Evolutionary conservation across 2,888 invertebrate genomes (phyloP).

Genomic region (Elegia similella): DNA sequence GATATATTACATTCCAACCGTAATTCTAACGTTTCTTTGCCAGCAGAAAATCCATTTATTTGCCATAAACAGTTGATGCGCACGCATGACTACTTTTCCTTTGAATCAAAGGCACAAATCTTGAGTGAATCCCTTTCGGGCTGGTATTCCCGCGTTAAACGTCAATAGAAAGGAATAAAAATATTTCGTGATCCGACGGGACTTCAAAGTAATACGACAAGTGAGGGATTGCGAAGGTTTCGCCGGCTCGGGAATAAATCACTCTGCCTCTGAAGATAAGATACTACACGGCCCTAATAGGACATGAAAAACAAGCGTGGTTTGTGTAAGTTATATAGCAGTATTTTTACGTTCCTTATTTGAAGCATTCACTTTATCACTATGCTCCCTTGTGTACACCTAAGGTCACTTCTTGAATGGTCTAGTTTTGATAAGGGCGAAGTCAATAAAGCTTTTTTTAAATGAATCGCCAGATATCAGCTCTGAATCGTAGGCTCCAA

Average conservation of each 20-base stretch:
- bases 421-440: too few species aligned
- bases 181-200: not conserved
- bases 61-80: not conserved
- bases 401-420: too few species aligned
- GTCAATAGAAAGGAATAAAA: constrained; percentile 11
- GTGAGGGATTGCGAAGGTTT: not conserved
- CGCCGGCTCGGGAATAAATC: not conserved
- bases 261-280: not conserved
- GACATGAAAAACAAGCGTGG: not conserved
- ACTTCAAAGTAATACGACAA: constrained; percentile 1
- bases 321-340: too few species aligned
- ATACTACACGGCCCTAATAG: not conserved
- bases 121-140: not conserved
- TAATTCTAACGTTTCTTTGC: not conserved
- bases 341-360: not conserved
- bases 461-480: too few species aligned
- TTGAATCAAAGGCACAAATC: constrained; percentile 7
- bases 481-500: too few species aligned
- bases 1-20: not conserved
- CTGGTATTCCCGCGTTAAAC: not conserved
- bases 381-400: too few species aligned
- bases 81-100: not conserved
- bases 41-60: not conserved
- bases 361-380: not conserved
- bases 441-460: too few species aligned